Conservation (phyloP, 1,140 invertebrate species). For the Halesus radiatus region DNA sequence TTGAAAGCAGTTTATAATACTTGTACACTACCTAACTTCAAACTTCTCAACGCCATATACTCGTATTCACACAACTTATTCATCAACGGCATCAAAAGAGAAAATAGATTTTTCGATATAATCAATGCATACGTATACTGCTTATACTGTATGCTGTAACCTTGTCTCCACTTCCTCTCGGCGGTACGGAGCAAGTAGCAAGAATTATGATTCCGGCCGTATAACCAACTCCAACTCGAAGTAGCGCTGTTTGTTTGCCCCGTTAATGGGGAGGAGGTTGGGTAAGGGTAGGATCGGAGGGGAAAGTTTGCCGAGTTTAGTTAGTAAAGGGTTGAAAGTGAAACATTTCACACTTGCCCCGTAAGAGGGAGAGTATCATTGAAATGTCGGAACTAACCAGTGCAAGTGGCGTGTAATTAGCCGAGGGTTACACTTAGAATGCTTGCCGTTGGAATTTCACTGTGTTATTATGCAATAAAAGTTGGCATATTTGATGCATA, state of each 20-base stretch:
- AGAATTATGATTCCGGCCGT: not conserved
- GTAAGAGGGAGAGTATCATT: constrained; percentile 52
- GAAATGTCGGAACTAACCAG: constrained; percentile 41
- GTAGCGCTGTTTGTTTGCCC: constrained; percentile 24
- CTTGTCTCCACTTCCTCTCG: not conserved
- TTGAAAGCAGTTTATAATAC: no score
- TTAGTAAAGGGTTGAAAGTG: constrained; percentile 53
- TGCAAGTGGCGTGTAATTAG: constrained; percentile 21
- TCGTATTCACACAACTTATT: no score
- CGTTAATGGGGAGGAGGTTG: not conserved
- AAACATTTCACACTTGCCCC: constrained; percentile 55
- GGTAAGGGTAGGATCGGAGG: constrained; percentile 2
- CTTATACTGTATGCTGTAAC: not conserved
- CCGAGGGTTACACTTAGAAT: no score
- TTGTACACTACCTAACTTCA: no score
- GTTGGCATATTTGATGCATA: no score
- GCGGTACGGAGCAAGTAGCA: no score
- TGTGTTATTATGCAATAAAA: no score
- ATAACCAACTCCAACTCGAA: not conserved
- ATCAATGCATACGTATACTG: no score
- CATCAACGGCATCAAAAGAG: no score
- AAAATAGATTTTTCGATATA: no score
- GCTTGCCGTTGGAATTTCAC: no score
- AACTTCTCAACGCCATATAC: no score
- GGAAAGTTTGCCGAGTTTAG: constrained; percentile 51